Evolutionary conservation across 2,888 invertebrate genomes (phyloP).

Genomic region (Sthenelais limicola): DNA sequence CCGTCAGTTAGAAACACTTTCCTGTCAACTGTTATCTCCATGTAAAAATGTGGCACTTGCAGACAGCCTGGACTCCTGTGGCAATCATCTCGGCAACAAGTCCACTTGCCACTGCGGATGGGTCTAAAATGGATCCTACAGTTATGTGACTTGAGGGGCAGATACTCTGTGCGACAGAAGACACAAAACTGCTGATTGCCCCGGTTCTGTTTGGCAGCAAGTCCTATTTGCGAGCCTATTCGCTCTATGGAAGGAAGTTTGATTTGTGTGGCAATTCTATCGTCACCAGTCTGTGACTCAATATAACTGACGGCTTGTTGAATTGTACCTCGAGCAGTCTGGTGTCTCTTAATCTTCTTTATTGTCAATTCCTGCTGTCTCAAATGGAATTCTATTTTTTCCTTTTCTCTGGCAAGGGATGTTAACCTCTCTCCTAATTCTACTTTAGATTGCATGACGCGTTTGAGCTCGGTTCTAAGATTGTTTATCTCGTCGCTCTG

Average conservation of each 20-base stretch:
- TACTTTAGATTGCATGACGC: neutral
- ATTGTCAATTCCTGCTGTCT: constrained; percentile 52
- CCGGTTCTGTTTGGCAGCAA: constrained; percentile 28
- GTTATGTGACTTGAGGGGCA: constrained; percentile 42
- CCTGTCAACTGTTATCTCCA: constrained; percentile 50
- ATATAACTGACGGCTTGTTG: constrained; percentile 37
- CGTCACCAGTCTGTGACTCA: neutral
- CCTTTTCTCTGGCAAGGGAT: constrained; percentile 48
- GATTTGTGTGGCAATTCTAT: constrained; percentile 3
- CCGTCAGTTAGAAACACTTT: constrained; percentile 50
- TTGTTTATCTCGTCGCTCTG: constrained; percentile 44
- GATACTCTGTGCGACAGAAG: constrained; percentile 49
- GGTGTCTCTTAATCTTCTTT: constrained; percentile 49
- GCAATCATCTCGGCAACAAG: constrained; percentile 49
- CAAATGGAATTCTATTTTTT: constrained; percentile 51
- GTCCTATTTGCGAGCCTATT: constrained; percentile 30
- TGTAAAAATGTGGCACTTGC: constrained; percentile 51
- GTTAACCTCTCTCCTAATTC: constrained; percentile 40
- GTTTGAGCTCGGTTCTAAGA: constrained; percentile 41
- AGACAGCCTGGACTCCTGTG: constrained; percentile 51
- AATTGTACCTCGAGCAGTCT: constrained; percentile 36
- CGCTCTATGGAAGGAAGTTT: constrained; percentile 47
- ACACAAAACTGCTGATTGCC: constrained; percentile 47
- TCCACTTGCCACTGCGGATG: constrained; percentile 49
- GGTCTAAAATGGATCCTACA: constrained; percentile 50